Evolutionary conservation across 92 coral and sea anemone genomes (phyloP).

Genomic region (Actinernus sp.): DNA sequence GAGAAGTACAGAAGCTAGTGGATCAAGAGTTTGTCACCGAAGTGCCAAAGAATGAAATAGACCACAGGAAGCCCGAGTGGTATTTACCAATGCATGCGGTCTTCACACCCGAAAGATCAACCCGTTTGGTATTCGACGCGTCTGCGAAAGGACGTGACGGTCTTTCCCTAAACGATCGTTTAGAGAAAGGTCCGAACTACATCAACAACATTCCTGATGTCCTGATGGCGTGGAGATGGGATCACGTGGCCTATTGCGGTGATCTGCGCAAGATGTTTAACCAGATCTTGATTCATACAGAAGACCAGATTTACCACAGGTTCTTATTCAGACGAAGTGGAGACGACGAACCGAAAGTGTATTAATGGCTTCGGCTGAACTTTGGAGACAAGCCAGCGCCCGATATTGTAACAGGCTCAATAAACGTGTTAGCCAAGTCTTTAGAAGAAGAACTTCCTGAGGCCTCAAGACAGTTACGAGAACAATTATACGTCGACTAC

Average conservation of each 20-base stretch:
- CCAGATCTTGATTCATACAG: constrained; percentile 45
- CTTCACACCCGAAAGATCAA: constrained; percentile 56
- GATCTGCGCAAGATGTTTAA: constrained; percentile 59
- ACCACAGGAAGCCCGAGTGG: constrained; percentile 62
- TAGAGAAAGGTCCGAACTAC: constrained; percentile 59
- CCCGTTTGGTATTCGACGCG: constrained; percentile 58
- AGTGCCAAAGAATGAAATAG: constrained; percentile 39
- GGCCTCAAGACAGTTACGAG: constrained; percentile 58
- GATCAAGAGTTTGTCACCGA: constrained; percentile 36
- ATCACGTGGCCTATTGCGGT: constrained; percentile 51
- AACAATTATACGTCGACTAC: constrained; percentile 63
- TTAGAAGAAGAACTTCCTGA: constrained; percentile 42
- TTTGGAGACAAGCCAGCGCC: constrained; percentile 78
- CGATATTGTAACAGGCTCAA: constrained; percentile 54
- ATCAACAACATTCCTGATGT: constrained; percentile 46
- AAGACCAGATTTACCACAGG: constrained; percentile 55
- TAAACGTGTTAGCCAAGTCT: constrained; percentile 52
- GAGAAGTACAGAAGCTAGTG: constrained; percentile 47
- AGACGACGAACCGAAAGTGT: constrained; percentile 44
- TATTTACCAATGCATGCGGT: constrained; percentile 60
- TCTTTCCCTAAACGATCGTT: constrained; percentile 41
- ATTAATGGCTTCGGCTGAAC: constrained; percentile 62
- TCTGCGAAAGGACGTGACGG: constrained; percentile 47
- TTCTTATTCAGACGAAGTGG: constrained; percentile 61
- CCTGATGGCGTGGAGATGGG: constrained; percentile 70